phyloP scores from a whole-genome alignment of 2,113 vertebrate genomes.

The Lophotis ruficrista region DNA sequence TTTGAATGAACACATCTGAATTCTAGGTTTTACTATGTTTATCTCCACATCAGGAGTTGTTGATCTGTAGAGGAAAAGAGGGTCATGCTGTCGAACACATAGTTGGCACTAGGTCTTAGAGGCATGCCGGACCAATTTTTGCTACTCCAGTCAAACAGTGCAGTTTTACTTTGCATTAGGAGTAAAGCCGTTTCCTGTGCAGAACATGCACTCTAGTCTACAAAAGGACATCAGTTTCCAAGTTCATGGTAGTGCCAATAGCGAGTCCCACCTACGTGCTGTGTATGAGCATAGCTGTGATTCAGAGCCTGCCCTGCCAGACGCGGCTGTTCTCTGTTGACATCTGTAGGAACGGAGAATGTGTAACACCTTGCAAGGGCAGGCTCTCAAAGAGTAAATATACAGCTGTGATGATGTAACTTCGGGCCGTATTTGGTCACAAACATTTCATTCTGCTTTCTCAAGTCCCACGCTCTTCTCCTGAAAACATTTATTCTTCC shows the following conservation, averaged over 20 bases:
- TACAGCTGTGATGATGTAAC: background rate
- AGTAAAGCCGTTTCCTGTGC: fast-evolving
- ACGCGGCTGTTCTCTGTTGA: background rate
- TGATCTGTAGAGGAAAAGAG: background rate
- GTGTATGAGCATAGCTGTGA: background rate
- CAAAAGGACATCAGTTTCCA: background rate
- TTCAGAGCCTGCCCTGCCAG: background rate
- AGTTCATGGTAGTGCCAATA: background rate
- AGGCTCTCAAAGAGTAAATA: background rate
- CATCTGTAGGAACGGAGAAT: background rate
- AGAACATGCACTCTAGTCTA: fast-evolving
- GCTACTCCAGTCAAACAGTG: background rate
- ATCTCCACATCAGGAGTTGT: background rate
- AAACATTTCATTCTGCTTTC: slow-evolving; percentile 54
- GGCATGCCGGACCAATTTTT: background rate
- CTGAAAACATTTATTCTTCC: slow-evolving; percentile 53
- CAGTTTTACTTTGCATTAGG: background rate
- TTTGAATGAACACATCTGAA: background rate
- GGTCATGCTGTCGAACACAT: background rate
- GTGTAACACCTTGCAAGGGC: background rate
- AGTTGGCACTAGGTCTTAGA: background rate
- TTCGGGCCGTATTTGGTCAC: slow-evolving; percentile 34
- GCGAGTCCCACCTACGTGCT: fast-evolving
- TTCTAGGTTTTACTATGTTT: background rate
- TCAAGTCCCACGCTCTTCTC: slow-evolving; percentile 34